A percentile compares a stretch with the other conserved stretches of the same genome.
phyloP scores from a whole-genome alignment of 2,888 invertebrate genomes.

The Thereva nobilitata region DNA sequence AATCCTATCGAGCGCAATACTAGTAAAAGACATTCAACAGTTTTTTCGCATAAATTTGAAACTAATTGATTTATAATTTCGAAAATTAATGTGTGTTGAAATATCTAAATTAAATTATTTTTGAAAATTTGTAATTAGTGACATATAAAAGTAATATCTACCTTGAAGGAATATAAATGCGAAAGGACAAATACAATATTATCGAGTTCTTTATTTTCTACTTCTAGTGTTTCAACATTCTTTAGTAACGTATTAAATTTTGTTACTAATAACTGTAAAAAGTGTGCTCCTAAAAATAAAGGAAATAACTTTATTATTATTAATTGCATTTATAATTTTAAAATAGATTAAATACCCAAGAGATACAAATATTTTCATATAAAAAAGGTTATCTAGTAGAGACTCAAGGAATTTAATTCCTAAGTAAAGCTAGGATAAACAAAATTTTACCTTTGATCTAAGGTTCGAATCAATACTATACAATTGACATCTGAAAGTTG shows the following conservation, averaged over 20 bases:
- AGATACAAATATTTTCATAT: too few species aligned
- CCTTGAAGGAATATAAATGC: conserved; percentile 88
- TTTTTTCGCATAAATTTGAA: conserved; percentile 69
- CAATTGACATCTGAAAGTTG: too few species aligned
- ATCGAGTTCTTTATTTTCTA: conserved; percentile 79
- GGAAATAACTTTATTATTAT: neutral
- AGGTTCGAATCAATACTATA: too few species aligned
- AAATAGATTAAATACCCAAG: too few species aligned
- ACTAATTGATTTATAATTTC: conserved; percentile 75
- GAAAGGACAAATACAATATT: conserved; percentile 78
- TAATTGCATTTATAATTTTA: too few species aligned
- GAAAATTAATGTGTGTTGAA: conserved; percentile 75
- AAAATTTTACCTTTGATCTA: too few species aligned
- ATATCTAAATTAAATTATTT: conserved; percentile 63
- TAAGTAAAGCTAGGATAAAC: too few species aligned
- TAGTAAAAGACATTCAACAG: conserved; percentile 80
- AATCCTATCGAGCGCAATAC: conserved; percentile 82
- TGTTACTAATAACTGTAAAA: conserved; percentile 74
- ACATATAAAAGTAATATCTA: conserved; percentile 48
- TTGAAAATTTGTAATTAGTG: conserved; percentile 11
- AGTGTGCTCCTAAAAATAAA: conserved; percentile 70
- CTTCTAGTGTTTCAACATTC: conserved; percentile 58
- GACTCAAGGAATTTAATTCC: too few species aligned
- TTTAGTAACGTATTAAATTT: conserved; percentile 66
- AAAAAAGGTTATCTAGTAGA: too few species aligned